Conservation (phyloP, 2,888 invertebrate species). For the Aphidoletes aphidimyza region DNA sequence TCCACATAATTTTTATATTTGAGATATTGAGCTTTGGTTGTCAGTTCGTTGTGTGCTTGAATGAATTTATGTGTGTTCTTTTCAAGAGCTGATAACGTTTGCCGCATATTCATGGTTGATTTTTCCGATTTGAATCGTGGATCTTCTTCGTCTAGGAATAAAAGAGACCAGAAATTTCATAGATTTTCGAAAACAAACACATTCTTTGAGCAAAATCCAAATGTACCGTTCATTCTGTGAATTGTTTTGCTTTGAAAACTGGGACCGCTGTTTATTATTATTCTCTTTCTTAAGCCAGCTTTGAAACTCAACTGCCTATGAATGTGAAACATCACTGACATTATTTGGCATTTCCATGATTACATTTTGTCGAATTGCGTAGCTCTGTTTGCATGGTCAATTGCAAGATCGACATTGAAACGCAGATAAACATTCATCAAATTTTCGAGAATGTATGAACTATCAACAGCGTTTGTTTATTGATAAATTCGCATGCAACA, state of each 20-base stretch:
- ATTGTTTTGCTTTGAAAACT: no score
- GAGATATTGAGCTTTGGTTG: neutral
- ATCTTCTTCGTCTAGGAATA: neutral
- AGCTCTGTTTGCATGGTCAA: no score
- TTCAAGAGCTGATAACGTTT: neutral
- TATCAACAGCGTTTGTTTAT: no score
- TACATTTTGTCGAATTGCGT: no score
- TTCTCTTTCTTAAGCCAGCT: no score
- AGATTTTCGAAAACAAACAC: neutral
- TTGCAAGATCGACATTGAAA: no score
- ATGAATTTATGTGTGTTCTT: neutral
- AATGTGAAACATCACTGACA: no score
- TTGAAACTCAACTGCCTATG: neutral
- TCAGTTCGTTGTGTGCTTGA: neutral
- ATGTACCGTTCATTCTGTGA: neutral
- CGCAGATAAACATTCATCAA: no score
- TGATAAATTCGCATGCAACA: no score
- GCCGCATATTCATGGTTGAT: neutral
- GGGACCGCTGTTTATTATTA: no score
- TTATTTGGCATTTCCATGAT: no score
- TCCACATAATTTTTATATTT: neutral
- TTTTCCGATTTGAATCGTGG: neutral
- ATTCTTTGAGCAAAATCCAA: neutral
- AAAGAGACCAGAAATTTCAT: neutral
- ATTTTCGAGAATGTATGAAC: no score